phyloP scores from a whole-genome alignment of 35 echinoderm and acorn worm genomes.

The Eucidaris tribuloides region DNA sequence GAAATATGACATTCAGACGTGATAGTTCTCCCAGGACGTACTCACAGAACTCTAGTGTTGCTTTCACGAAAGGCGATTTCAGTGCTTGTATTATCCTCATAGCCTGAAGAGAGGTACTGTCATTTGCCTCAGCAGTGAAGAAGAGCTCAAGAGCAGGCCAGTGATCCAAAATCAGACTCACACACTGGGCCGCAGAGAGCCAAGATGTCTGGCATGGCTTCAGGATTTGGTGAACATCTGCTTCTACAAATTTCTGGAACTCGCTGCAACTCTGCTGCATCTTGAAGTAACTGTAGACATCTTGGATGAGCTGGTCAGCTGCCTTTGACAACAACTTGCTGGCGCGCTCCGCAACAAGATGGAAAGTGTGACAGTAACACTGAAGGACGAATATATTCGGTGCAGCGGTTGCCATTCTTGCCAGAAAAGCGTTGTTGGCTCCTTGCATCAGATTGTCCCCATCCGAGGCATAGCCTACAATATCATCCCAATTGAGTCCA shows the following conservation, averaged over 20 bases:
- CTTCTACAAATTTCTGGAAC: constrained; percentile 20
- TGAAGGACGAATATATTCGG: constrained; percentile 26
- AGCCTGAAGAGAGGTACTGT: constrained; percentile 1
- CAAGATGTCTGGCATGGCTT: constrained; percentile 38
- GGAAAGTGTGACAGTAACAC: constrained; percentile 40
- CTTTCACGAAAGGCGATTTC: constrained; percentile 26
- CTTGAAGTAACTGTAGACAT: constrained; percentile 42
- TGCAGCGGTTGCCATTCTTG: constrained; percentile 6
- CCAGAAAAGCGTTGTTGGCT: constrained; percentile 6
- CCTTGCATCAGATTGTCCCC: constrained; percentile 44
- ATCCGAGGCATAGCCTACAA: constrained; percentile 31
- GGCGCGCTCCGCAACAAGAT: constrained; percentile 12
- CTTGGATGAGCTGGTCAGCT: constrained; percentile 27
- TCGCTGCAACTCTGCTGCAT: neutral
- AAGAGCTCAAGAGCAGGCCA: constrained; percentile 20
- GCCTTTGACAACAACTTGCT: constrained; percentile 12
- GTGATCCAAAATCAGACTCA: constrained; percentile 12
- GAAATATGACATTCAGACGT: constrained; percentile 19
- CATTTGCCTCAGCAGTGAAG: constrained; percentile 14
- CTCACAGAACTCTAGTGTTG: constrained; percentile 33
- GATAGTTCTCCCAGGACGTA: constrained; percentile 28
- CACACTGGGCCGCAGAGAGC: constrained; percentile 17
- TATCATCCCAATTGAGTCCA: neutral
- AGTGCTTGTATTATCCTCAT: constrained; percentile 25
- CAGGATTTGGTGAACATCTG: constrained; percentile 3